phyloP scores from a whole-genome alignment of 2,113 vertebrate species.

The Dipodomys merriami region DNA sequence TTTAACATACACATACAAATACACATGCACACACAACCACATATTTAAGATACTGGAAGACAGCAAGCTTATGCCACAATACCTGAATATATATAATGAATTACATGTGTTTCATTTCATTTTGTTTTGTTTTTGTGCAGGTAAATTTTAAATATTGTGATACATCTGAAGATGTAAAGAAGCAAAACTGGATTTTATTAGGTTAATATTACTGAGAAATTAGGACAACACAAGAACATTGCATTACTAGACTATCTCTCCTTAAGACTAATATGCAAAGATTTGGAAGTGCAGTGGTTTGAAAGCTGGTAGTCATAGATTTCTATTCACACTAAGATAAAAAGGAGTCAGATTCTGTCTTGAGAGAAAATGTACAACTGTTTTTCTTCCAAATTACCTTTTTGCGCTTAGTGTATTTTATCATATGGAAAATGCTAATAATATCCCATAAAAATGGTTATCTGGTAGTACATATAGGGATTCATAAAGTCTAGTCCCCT shows the following conservation, averaged over 20 bases:
- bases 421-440: background rate
- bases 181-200: background rate
- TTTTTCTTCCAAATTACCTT: background rate
- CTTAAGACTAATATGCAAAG: background rate
- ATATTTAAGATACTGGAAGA: background rate
- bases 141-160: background rate
- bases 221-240: background rate
- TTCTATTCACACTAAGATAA: background rate
- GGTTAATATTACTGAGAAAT: background rate
- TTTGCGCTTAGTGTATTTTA: background rate
- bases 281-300: background rate
- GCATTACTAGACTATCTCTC: background rate
- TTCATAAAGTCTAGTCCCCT: background rate
- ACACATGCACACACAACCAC: background rate
- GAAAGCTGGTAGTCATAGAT: background rate
- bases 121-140: background rate
- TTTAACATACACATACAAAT: background rate
- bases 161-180: background rate
- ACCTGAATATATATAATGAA: background rate
- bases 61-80: background rate
- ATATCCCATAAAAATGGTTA: background rate
- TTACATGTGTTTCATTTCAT: background rate
- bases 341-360: background rate
- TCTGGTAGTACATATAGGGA: background rate
- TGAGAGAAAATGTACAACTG: background rate